Evolutionary conservation across 2,888 invertebrate species (phyloP).

Genomic region (Trachelus troglodyta): DNA sequence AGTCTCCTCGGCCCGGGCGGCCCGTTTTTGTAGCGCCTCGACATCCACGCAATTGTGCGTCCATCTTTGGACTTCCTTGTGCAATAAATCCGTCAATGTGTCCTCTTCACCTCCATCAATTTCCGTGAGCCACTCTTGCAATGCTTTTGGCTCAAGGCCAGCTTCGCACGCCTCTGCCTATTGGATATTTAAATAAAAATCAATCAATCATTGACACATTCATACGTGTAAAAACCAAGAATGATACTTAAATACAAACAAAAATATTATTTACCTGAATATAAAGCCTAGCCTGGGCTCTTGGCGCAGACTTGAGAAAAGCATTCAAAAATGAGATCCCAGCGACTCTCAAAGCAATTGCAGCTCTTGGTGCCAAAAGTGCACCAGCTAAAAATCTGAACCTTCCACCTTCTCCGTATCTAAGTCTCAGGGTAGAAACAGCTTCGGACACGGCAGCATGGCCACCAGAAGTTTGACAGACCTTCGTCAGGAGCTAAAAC

Average conservation of each 20-base stretch:
- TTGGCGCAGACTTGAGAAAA: constrained; percentile 80
- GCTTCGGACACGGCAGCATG: constrained; percentile 92
- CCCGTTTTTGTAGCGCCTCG: constrained; percentile 77
- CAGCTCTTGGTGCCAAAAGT: constrained; percentile 81
- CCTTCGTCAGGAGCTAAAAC: constrained; percentile 82
- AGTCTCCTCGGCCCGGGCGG: constrained; percentile 74
- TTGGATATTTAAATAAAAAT: constrained; percentile 2
- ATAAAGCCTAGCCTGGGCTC: constrained; percentile 82
- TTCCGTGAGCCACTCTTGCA: constrained; percentile 58
- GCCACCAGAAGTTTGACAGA: constrained; percentile 82
- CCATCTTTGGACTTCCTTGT: constrained; percentile 80
- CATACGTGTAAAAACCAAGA: not conserved
- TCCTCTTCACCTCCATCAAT: constrained; percentile 56
- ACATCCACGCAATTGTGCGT: constrained; percentile 84
- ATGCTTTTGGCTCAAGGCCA: constrained; percentile 58
- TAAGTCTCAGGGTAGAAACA: constrained; percentile 85
- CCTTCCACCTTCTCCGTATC: constrained; percentile 92
- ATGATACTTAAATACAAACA: not conserved
- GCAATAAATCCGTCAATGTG: constrained; percentile 52
- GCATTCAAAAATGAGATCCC: constrained; percentile 88
- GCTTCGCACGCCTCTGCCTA: constrained; percentile 64
- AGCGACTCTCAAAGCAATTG: constrained; percentile 75
- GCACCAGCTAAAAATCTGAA: constrained; percentile 92
- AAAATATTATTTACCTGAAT: constrained; percentile 72
- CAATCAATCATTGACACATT: not conserved